These are phyloP conservation scores for Drosophila busckii DNA, from an alignment of 1,140 invertebrate genomes.

Conservation along the genomic window DNA sequence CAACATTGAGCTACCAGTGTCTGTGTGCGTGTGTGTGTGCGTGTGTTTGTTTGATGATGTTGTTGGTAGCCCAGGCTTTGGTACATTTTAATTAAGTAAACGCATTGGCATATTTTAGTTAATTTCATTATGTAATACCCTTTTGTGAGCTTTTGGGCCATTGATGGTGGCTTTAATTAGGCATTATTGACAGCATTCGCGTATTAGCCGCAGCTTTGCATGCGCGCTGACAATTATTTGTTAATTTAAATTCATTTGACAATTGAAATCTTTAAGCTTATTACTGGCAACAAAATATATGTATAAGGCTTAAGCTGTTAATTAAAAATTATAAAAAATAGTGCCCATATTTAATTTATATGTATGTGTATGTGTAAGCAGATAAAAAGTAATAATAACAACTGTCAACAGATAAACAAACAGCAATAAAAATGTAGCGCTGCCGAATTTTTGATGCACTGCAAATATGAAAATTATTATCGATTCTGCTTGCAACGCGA, in stretches of 20 bases:
- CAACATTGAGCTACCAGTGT: constrained; percentile 11
- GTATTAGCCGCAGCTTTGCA: constrained; percentile 63
- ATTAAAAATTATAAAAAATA: constrained; percentile 52
- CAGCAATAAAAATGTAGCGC: neutral
- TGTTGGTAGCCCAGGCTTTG: constrained; percentile 14
- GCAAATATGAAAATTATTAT: neutral
- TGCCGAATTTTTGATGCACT: neutral
- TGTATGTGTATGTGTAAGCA: too few species aligned
- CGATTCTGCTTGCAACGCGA: too few species aligned
- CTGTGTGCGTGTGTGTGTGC: constrained; percentile 3
- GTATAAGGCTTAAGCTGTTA: constrained; percentile 52
- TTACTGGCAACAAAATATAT: constrained; percentile 26
- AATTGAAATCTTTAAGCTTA: constrained; percentile 38
- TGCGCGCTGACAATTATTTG: constrained; percentile 49
- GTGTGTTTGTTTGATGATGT: constrained; percentile 28
- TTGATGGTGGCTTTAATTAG: constrained; percentile 72
- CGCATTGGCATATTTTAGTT: constrained; percentile 66
- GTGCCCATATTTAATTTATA: too few species aligned
- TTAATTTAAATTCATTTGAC: constrained; percentile 65
- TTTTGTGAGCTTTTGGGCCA: constrained; percentile 32
- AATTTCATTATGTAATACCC: constrained; percentile 64
- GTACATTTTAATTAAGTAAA: constrained; percentile 69
- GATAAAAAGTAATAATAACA: too few species aligned
- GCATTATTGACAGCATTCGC: constrained; percentile 62
- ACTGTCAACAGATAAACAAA: constrained; percentile 36